phyloP scores from a whole-genome alignment of 2,888 invertebrate species.

The Coleophora flavipennella region DNA sequence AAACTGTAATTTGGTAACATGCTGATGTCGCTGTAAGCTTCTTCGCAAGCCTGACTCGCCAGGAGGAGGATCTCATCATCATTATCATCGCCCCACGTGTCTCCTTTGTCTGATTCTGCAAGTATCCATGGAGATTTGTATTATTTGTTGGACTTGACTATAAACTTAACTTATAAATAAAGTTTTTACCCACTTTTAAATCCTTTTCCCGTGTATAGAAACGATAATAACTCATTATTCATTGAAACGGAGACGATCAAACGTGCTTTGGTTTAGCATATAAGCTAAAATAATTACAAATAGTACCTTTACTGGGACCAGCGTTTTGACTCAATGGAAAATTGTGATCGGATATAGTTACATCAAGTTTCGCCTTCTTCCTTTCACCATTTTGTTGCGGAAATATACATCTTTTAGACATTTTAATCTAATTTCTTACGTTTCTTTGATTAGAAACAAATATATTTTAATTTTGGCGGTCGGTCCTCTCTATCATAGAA shows the following conservation, averaged over 20 bases:
- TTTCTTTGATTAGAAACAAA: conserved; percentile 3
- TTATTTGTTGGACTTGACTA: no score
- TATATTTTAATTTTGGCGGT: conserved; percentile 25
- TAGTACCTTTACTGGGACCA: conserved; percentile 36
- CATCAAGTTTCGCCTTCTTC: conserved; percentile 55
- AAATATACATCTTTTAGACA: conserved; percentile 51
- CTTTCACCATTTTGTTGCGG: conserved; percentile 48
- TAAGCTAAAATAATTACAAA: no score
- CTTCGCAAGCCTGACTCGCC: conserved; percentile 62
- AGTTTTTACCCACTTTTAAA: no score
- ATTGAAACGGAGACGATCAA: no score
- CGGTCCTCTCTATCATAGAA: no score
- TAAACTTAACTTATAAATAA: no score
- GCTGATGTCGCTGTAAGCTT: conserved; percentile 34
- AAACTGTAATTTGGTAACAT: conserved; percentile 48
- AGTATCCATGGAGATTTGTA: conserved; percentile 1
- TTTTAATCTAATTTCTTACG: conserved; percentile 19
- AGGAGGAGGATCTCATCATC: conserved; percentile 61
- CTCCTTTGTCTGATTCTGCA: conserved; percentile 24
- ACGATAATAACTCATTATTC: no score
- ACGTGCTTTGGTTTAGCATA: no score
- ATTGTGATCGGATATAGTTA: conserved; percentile 55
- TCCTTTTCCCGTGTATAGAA: no score
- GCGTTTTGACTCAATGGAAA: conserved; percentile 59
- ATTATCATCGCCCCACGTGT: conserved; percentile 61